Percentiles rank a stretch among this genome's conserved stretches.
phyloP scores from a whole-genome alignment of 1,140 invertebrate genomes.

The Phymastichus coffea region DNA sequence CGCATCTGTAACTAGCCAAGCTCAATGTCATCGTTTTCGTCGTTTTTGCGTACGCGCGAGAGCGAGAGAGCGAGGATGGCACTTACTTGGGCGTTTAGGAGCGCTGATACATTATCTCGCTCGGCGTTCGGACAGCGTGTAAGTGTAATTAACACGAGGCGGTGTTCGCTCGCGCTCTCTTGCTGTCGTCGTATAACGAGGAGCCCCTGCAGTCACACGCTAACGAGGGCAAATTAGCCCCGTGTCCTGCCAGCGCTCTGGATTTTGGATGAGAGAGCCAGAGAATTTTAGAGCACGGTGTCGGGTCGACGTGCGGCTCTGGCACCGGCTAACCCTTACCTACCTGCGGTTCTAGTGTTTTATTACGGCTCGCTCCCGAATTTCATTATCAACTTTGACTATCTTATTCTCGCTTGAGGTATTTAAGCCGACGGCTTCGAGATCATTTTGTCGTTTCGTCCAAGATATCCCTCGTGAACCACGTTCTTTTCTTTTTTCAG shows the following conservation, averaged over 20 bases:
- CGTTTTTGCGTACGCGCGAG: constrained; percentile 1
- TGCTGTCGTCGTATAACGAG: not conserved
- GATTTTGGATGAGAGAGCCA: too few relatives aligned
- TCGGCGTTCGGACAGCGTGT: constrained; percentile 39
- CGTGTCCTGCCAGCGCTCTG: not conserved
- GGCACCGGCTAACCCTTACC: not conserved
- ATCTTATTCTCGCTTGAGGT: not conserved
- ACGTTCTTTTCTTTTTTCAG: too few relatives aligned
- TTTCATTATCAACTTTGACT: not conserved
- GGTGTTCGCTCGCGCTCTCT: constrained; percentile 20
- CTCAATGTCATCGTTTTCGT: too few relatives aligned
- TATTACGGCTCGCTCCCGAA: not conserved
- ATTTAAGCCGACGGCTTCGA: too few relatives aligned
- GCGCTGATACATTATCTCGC: constrained; percentile 25
- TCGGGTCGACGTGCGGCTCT: too few relatives aligned
- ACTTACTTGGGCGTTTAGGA: constrained; percentile 20
- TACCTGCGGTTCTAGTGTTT: not conserved
- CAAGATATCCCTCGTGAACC: too few relatives aligned
- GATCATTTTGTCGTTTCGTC: too few relatives aligned
- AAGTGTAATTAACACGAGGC: constrained; percentile 45
- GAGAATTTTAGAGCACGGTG: too few relatives aligned
- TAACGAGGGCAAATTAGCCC: constrained; percentile 50
- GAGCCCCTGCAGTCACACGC: not conserved
- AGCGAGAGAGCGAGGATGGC: too few relatives aligned
- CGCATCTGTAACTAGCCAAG: too few relatives aligned